Conservation (phyloP, 2,113 vertebrate species). For the Triplophysa tibetana region DNA sequence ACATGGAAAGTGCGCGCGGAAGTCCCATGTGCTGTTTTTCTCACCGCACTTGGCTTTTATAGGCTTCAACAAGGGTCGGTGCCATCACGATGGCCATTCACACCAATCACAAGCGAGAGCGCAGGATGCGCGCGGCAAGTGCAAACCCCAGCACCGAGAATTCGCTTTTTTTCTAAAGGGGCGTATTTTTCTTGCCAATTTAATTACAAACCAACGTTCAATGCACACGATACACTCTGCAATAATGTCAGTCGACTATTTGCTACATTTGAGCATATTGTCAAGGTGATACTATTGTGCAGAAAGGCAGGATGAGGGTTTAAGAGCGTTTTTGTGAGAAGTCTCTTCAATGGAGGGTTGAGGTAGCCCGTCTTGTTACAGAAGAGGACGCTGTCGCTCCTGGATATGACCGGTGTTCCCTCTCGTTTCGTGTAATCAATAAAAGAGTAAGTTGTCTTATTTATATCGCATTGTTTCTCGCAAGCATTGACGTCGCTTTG, state of each 20-base stretch:
- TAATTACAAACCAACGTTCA: conserved; percentile 69
- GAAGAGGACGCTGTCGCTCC: conserved; percentile 74
- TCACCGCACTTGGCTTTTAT: conserved; percentile 46
- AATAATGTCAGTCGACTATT: conserved; percentile 31
- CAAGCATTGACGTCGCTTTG: neutral
- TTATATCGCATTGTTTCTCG: neutral
- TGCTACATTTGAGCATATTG: neutral
- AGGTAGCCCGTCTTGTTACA: conserved; percentile 49
- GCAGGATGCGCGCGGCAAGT: conserved; percentile 61
- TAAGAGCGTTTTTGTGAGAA: conserved; percentile 43
- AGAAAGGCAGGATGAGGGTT: neutral
- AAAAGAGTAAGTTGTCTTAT: conserved; percentile 40
- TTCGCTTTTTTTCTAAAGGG: conserved; percentile 68
- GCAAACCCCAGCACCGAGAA: conserved; percentile 60
- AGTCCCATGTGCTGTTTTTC: conserved; percentile 58
- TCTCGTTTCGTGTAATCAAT: conserved; percentile 9
- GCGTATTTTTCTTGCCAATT: conserved; percentile 78
- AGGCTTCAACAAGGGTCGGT: conserved; percentile 32
- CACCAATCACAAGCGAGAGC: conserved; percentile 65
- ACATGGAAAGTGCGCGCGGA: conserved; percentile 60
- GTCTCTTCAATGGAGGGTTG: conserved; percentile 53
- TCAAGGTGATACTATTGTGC: conserved; percentile 16
- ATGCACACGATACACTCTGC: conserved; percentile 10
- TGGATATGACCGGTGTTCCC: conserved; percentile 65
- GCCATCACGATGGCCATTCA: conserved; percentile 13